A percentile compares a stretch with the other conserved stretches of the same genome.
Conservation (phyloP, 2,888 invertebrate genomes). For the Ptychoptera contaminata region DNA sequence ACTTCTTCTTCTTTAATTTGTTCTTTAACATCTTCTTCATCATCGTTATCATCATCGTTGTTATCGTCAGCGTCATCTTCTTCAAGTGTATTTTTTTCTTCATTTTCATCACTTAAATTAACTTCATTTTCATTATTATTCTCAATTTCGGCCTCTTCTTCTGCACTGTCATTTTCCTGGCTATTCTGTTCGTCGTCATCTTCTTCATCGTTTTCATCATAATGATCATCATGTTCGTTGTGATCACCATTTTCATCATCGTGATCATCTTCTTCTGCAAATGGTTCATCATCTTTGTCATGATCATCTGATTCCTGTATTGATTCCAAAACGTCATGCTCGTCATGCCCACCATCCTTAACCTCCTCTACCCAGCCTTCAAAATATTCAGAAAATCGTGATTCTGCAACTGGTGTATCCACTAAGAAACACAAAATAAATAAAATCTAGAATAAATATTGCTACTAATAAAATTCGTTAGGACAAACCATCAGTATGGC, state of each 20-base stretch:
- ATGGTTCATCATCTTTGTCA: conserved; percentile 22
- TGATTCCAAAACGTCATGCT: conserved; percentile 22
- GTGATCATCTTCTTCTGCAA: conserved; percentile 19
- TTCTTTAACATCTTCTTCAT: background rate
- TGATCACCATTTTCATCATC: conserved; percentile 16
- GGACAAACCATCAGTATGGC: conserved; percentile 57
- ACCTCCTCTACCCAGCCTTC: conserved; percentile 62
- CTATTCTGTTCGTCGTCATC: conserved; percentile 30
- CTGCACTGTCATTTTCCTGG: conserved; percentile 25
- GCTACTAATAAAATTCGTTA: background rate
- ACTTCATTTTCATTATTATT: conserved; percentile 21
- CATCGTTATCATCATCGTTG: conserved; percentile 1
- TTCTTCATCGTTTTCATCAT: conserved; percentile 25
- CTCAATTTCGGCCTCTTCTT: conserved; percentile 19
- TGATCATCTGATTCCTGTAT: conserved; percentile 21
- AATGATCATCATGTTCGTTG: conserved; percentile 17
- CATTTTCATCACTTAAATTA: conserved; percentile 18
- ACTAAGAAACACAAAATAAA: conserved; percentile 28
- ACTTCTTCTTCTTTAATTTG: conserved; percentile 13
- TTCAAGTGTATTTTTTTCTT: conserved; percentile 21
- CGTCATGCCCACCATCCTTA: conserved; percentile 20
- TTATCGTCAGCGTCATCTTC: conserved; percentile 19
- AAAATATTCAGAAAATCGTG: conserved; percentile 56
- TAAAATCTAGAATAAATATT: background rate
- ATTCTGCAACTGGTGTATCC: conserved; percentile 43